A percentile compares a stretch with the other conserved stretches of the same genome.
Conservation (phyloP, 2,113 vertebrate species). For the Emydocephalus ijimae region DNA sequence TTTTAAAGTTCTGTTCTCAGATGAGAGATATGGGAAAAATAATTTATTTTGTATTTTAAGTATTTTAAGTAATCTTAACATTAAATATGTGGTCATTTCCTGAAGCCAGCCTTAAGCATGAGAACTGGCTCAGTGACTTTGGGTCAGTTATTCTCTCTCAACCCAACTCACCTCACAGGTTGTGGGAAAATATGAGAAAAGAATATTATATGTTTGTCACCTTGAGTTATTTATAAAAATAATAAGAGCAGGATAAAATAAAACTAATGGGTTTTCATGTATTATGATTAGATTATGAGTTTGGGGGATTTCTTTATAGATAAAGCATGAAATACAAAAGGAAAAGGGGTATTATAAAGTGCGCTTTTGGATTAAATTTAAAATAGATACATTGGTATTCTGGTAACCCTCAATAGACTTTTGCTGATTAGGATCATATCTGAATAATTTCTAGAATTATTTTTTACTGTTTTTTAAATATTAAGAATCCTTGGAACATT, state of each 20-base stretch:
- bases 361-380: not conserved
- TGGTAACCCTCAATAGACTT: not conserved
- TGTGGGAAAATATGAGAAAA: not conserved
- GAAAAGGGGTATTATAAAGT: not conserved
- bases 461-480: not conserved
- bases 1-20: not conserved
- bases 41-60: not conserved
- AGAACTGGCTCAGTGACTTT: not conserved
- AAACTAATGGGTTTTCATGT: not conserved
- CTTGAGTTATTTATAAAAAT: not conserved
- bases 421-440: not conserved
- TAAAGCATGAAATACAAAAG: not conserved
- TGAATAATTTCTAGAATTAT: not conserved
- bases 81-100: not conserved
- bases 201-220: not conserved
- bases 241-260: not conserved
- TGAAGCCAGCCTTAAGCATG: not conserved
- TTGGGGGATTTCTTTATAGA: not conserved
- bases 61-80: not conserved
- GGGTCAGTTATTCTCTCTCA: not conserved
- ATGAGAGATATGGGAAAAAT: not conserved
- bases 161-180: not conserved
- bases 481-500: not conserved
- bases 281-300: not conserved
- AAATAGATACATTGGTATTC: not conserved